phyloP scores from a whole-genome alignment of 1,140 invertebrate species.

The Hylaeus volcanicus region DNA sequence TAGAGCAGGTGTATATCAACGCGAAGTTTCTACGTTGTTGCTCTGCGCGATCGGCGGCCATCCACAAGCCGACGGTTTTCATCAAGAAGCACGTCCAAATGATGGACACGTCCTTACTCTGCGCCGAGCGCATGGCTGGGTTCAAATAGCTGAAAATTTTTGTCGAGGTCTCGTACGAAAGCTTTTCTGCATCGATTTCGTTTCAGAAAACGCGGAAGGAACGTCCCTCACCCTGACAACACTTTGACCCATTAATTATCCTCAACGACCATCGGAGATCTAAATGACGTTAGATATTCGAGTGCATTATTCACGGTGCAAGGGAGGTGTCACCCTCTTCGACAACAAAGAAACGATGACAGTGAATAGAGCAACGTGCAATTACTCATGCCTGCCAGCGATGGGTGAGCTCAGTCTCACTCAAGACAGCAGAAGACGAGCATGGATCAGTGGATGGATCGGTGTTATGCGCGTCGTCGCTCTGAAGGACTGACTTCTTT shows the following conservation, averaged over 20 bases:
- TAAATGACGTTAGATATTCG: not conserved
- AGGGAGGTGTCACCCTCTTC: not conserved
- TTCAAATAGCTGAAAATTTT: not conserved
- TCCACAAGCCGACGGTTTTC: slow-evolving; percentile 48
- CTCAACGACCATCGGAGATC: not conserved
- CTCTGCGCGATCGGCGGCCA: slow-evolving; percentile 10
- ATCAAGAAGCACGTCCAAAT: slow-evolving; percentile 6
- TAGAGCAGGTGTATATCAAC: slow-evolving; percentile 31
- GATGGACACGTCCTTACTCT: not conserved
- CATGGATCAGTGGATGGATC: not conserved
- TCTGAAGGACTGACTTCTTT: not conserved
- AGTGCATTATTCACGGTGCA: not conserved
- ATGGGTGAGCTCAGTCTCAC: not conserved
- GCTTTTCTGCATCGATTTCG: not conserved
- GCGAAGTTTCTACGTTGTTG: not conserved
- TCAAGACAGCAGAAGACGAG: too few species aligned
- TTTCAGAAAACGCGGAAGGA: not conserved
- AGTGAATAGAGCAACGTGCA: not conserved
- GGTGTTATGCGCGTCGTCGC: not conserved
- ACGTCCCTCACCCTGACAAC: too few species aligned
- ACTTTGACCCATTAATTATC: too few species aligned
- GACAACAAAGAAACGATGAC: not conserved
- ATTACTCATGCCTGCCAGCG: not conserved
- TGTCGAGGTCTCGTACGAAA: too few species aligned
- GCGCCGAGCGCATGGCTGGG: not conserved